A percentile compares a stretch with the other conserved stretches of the same genome.
Evolutionary conservation across 64 coral and sea anemone species (phyloP).

Genomic region (Actinia equina): DNA sequence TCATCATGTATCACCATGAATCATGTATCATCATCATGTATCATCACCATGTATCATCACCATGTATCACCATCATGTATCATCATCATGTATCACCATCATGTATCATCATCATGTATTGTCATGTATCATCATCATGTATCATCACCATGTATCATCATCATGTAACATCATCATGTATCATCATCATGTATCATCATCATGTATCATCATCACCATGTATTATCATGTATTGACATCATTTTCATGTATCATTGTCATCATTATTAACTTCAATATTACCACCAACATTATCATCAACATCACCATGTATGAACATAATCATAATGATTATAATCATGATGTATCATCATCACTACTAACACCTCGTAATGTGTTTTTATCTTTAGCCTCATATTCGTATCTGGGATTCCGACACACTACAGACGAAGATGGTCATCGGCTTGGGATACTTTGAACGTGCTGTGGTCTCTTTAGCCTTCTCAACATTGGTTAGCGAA

Average conservation of each 20-base stretch:
- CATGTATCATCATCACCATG: no score
- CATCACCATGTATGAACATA: not conserved
- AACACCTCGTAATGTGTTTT: not conserved
- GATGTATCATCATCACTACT: not conserved
- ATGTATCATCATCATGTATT: no score
- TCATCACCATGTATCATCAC: no score
- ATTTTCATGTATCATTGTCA: not conserved
- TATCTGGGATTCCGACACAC: conserved; percentile 57
- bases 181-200: no score
- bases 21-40: no score
- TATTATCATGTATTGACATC: not conserved
- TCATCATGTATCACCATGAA: no score
- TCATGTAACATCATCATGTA: no score
- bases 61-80: no score
- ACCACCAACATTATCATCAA: not conserved
- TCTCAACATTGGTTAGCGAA: conserved; percentile 58
- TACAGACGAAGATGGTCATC: conserved; percentile 62
- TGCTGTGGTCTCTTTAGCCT: conserved; percentile 58
- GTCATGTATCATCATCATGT: no score
- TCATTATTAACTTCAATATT: not conserved
- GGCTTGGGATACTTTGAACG: conserved; percentile 72
- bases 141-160: no score
- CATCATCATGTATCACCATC: no score
- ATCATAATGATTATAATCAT: not conserved
- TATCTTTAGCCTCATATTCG: conserved; percentile 58